phyloP scores from a whole-genome alignment of 2,888 invertebrate genomes.

The Listrodromus nycthemerus region DNA sequence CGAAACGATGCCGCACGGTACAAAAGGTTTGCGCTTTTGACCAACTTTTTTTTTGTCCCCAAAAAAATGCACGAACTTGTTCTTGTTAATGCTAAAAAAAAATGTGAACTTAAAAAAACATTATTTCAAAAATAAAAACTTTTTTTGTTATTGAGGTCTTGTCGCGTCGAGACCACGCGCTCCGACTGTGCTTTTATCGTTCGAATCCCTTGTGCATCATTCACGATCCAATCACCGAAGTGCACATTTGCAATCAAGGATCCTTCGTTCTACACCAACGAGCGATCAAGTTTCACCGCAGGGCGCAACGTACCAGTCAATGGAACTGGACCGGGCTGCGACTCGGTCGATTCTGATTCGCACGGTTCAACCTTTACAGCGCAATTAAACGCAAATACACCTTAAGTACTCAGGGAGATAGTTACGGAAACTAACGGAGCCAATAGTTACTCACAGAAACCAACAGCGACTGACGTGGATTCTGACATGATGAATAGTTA shows the following conservation, averaged over 20 bases:
- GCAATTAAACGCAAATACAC: too few species aligned
- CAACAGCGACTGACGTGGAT: too few species aligned
- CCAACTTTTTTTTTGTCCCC: too few species aligned
- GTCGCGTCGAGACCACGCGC: not conserved
- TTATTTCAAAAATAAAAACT: too few species aligned
- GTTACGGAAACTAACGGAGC: too few species aligned
- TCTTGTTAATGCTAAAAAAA: not conserved
- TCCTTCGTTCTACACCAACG: conserved; percentile 16
- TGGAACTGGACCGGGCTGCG: not conserved
- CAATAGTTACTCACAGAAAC: too few species aligned
- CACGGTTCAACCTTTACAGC: not conserved
- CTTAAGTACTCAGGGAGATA: too few species aligned
- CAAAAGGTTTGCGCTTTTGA: too few species aligned
- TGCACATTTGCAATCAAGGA: conserved; percentile 20
- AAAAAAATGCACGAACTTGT: too few species aligned
- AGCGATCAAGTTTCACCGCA: conserved; percentile 7
- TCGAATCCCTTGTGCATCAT: conserved; percentile 9
- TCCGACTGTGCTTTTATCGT: not conserved
- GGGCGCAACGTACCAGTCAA: not conserved
- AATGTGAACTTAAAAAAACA: too few species aligned
- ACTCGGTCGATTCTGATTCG: not conserved
- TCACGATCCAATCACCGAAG: conserved; percentile 24
- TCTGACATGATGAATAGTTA: too few species aligned
- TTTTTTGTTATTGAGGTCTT: not conserved
- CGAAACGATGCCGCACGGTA: too few species aligned